Evolutionary conservation across 2,797 vertebrate species (phyloP).

Genomic region (Rhincodon typus): DNA sequence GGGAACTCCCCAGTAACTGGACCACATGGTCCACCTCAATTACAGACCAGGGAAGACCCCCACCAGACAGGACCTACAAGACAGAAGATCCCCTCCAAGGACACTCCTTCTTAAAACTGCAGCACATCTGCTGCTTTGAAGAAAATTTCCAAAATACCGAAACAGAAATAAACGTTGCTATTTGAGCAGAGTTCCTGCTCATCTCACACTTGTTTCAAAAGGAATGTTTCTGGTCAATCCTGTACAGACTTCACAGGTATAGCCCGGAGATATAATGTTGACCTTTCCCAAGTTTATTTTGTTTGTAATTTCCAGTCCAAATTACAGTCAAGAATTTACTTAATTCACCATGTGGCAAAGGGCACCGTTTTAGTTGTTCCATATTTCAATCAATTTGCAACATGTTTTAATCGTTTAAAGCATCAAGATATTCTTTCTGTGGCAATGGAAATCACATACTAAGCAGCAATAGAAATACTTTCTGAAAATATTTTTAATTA

Average conservation of each 20-base stretch:
- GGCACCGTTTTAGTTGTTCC: neutral
- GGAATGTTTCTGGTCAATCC: neutral
- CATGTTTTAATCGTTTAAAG: neutral
- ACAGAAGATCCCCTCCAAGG: too few species aligned
- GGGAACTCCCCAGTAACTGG: neutral
- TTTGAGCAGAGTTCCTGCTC: neutral
- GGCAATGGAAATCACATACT: neutral
- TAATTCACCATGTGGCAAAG: neutral
- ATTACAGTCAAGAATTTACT: neutral
- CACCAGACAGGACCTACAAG: neutral
- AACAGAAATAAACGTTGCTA: neutral
- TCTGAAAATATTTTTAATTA: neutral
- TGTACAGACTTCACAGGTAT: neutral
- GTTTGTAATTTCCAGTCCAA: neutral
- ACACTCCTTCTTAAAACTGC: neutral
- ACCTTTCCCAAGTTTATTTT: neutral
- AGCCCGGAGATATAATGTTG: neutral
- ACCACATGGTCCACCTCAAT: neutral
- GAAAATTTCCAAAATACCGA: neutral
- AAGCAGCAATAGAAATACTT: neutral
- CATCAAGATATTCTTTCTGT: neutral
- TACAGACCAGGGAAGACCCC: neutral
- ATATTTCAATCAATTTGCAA: neutral
- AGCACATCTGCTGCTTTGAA: neutral
- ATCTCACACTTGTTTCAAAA: neutral